Conservation (phyloP, 2,113 vertebrate genomes). For the Charina bottae region DNA sequence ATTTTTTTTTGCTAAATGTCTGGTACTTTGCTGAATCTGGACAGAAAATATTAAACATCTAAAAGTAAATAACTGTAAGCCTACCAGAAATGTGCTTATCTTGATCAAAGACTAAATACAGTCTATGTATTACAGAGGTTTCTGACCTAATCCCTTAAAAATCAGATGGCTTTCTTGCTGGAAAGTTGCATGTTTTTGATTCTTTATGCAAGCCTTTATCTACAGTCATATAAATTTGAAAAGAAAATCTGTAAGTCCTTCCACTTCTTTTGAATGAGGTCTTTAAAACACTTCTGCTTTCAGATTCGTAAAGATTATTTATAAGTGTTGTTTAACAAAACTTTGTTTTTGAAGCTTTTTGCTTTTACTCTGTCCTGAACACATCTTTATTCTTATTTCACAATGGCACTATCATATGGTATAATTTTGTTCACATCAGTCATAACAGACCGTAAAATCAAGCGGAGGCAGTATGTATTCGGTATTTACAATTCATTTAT, state of each 20-base stretch:
- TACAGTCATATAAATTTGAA: slow-evolving; percentile 58
- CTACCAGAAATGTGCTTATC: slow-evolving; percentile 34
- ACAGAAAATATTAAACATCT: slow-evolving; percentile 27
- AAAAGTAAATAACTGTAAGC: slow-evolving; percentile 13
- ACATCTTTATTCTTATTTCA: not conserved
- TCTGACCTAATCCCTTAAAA: slow-evolving; percentile 54
- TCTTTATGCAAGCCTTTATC: slow-evolving; percentile 28
- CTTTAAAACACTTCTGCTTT: slow-evolving; percentile 39
- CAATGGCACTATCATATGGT: not conserved
- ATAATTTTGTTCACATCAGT: not conserved
- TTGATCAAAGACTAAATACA: slow-evolving; percentile 39
- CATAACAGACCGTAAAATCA: not conserved
- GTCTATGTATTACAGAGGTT: slow-evolving; percentile 34
- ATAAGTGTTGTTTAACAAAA: slow-evolving; percentile 37
- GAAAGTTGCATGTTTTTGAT: slow-evolving; percentile 34
- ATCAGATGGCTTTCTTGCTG: slow-evolving; percentile 37
- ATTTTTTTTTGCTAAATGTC: slow-evolving; percentile 41
- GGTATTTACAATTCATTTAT: not conserved
- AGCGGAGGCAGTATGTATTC: not conserved
- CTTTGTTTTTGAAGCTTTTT: not conserved
- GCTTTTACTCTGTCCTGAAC: not conserved
- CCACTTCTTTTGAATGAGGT: slow-evolving; percentile 17
- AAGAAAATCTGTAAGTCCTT: slow-evolving; percentile 37
- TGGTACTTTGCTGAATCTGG: slow-evolving; percentile 32
- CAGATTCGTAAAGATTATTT: slow-evolving; percentile 23